Conservation (phyloP, 2,113 vertebrate genomes). For the Corythornis cristatus region DNA sequence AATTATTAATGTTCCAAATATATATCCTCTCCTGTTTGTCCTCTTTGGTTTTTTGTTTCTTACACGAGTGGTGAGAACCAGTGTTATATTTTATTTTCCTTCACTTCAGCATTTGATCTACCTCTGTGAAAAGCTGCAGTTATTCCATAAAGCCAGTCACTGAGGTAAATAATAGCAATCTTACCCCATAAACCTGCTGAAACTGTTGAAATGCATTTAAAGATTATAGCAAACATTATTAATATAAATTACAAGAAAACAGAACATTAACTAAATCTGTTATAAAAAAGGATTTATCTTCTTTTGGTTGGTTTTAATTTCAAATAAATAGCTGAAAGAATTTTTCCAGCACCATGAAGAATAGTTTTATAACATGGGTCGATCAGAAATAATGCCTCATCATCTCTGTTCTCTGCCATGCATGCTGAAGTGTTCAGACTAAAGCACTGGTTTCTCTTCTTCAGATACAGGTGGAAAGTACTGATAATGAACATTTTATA, state of each 20-base stretch:
- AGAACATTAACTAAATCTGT: constrained; percentile 40
- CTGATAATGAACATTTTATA: constrained; percentile 43
- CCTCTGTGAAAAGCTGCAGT: constrained; percentile 42
- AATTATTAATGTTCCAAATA: background rate
- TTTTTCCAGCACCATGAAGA: background rate
- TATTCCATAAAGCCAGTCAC: constrained; percentile 65
- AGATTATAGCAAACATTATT: constrained; percentile 63
- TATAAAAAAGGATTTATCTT: background rate
- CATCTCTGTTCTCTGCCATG: background rate
- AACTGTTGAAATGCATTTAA: constrained; percentile 68
- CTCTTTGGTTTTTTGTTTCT: background rate
- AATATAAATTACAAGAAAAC: constrained; percentile 41
- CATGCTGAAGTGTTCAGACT: background rate
- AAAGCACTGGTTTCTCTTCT: background rate
- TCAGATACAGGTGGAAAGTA: background rate
- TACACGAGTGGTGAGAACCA: background rate
- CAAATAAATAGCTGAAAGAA: constrained; percentile 34
- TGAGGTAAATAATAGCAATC: constrained; percentile 68
- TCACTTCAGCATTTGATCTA: constrained; percentile 48
- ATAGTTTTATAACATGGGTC: constrained; percentile 32
- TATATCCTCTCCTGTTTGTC: background rate
- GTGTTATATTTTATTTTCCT: constrained; percentile 28
- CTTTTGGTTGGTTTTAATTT: constrained; percentile 43
- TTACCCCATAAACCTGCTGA: constrained; percentile 68
- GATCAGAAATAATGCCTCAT: background rate